Evolutionary conservation across 2,113 vertebrate genomes (phyloP), one percentile per base, ranked within the genome.

Genomic region (Larimichthys polyactis): DNA sequence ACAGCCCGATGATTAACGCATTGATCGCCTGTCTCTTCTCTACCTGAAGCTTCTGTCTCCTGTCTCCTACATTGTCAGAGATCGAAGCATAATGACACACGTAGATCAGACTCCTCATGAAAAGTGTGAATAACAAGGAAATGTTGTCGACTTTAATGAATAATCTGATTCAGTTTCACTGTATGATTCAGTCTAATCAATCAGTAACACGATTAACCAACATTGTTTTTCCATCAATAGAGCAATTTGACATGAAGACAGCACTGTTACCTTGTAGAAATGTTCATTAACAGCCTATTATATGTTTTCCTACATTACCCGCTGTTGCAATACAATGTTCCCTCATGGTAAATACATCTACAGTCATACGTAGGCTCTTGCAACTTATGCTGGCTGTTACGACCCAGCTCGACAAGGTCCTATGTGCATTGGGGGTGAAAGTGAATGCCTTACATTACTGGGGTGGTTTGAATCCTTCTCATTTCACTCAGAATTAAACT

Each of bases 11-110:
- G 58, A 67, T 71, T 67, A 14, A 60, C 66, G 59, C 48, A 72
- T 60, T 54, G 78, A 86, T 78, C 60, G 17, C 2, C 54, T 79
- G 55, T 67, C 36, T 57, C 22, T 44, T 66, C 52, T 70, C 29
- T 65, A 71, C n/a, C 29, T 55, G 52, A 74, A 46, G 49, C 32
- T 22, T 5, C 54, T 15, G 62, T 36, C 43, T 65, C 64, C 54
- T 15, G 62, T 36, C 43, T 65, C 64, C 10, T 12, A 32, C 24
- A 0, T n/a, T 20, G 15, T 58, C 67, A 24, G 20, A 4, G 19
- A 11, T 32, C n/a, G 71, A n/a, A 17, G 46, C 6, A 20, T 62
- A 48, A 60, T 54, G n/a, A 51, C 79, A 46, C 20, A 36, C 64
- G 10, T 32, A 27, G n/a, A 11, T 68, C 6, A 46, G 20, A 36